These are phyloP conservation scores for Parascotia fuliginaria DNA, from an alignment of 2,888 invertebrate genomes.

Conservation along the genomic window DNA sequence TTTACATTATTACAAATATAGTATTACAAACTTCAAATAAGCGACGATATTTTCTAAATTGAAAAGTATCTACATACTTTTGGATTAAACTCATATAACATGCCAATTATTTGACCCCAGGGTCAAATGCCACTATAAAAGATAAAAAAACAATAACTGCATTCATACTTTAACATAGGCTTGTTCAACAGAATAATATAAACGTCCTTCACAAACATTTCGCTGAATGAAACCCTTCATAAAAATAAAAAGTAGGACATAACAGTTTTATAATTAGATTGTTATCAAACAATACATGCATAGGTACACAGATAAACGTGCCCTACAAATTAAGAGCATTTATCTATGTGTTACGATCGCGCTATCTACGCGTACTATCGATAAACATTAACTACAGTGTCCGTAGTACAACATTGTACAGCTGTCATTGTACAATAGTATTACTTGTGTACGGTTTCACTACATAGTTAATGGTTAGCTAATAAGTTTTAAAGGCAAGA, in stretches of 20 bases:
- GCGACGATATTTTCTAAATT: too few relatives aligned
- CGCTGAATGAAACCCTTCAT: not conserved
- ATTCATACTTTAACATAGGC: not conserved
- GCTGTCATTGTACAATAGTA: slow-evolving; percentile 46
- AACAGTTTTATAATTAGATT: slow-evolving; percentile 25
- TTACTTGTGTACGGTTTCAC: slow-evolving; percentile 33
- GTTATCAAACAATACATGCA: slow-evolving; percentile 33
- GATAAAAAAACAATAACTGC: not conserved
- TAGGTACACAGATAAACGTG: slow-evolving; percentile 25
- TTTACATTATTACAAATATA: too few relatives aligned
- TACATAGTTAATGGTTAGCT: slow-evolving; percentile 24
- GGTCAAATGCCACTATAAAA: not conserved
- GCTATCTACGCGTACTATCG: slow-evolving; percentile 43
- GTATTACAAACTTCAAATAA: too few relatives aligned
- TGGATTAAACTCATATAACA: not conserved
- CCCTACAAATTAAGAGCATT: slow-evolving; percentile 49
- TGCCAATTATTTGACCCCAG: not conserved
- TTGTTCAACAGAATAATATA: not conserved
- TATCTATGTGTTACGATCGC: slow-evolving; percentile 62
- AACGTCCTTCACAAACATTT: not conserved
- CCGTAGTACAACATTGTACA: slow-evolving; percentile 35
- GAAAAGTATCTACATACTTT: too few relatives aligned
- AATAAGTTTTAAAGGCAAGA: too few relatives aligned
- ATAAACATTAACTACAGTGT: slow-evolving; percentile 49
- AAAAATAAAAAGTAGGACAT: not conserved